Conservation (phyloP, 1,140 invertebrate genomes). For the Dendrolimus punctatus region DNA sequence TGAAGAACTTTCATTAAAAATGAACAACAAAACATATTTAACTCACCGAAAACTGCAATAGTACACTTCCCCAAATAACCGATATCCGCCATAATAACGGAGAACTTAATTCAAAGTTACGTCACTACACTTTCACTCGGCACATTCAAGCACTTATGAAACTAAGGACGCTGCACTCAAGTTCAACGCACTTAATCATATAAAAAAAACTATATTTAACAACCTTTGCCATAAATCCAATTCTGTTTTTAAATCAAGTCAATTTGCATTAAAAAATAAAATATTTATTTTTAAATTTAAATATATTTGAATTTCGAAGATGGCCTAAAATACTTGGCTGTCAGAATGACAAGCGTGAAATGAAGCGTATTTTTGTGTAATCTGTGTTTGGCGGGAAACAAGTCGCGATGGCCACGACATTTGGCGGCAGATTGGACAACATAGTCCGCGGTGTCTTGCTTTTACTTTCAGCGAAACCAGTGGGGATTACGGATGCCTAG, state of each 20-base stretch:
- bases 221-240: too few species aligned
- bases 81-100: slow-evolving; percentile 49
- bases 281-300: too few species aligned
- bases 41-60: slow-evolving; percentile 32
- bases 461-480: slow-evolving; percentile 59
- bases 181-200: slow-evolving; percentile 47
- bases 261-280: too few species aligned
- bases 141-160: slow-evolving; percentile 58
- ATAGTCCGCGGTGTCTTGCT: slow-evolving; percentile 21
- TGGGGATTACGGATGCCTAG: slow-evolving; percentile 40
- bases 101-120: slow-evolving; percentile 53
- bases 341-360: too few species aligned
- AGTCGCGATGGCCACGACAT: too few species aligned
- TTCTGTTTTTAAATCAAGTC: too few species aligned
- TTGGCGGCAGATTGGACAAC: too few species aligned
- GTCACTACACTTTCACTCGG: slow-evolving; percentile 63
- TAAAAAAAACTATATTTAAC: slow-evolving; percentile 13
- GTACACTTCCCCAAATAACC: slow-evolving; percentile 45
- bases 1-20: too few species aligned
- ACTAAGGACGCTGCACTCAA: slow-evolving; percentile 44
- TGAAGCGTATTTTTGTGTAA: too few species aligned
- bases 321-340: too few species aligned
- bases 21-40: too few species aligned
- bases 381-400: slow-evolving; percentile 34
- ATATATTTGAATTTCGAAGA: too few species aligned